Evolutionary conservation across 2,888 invertebrate genomes (phyloP).

Genomic region (Trissolcus brochymenae): DNA sequence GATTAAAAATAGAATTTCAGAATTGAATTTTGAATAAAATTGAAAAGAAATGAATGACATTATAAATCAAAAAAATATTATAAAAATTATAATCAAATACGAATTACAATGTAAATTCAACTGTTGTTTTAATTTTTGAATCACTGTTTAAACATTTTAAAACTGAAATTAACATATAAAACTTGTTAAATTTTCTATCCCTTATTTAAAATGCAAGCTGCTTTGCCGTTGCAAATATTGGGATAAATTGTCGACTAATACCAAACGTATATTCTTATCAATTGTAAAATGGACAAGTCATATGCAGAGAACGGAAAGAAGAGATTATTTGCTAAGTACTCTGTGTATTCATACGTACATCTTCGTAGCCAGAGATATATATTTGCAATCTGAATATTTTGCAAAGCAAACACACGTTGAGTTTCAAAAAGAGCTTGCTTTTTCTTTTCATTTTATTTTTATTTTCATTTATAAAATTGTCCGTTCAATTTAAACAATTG

Average conservation of each 20-base stretch:
- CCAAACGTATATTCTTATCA: slow-evolving; percentile 69
- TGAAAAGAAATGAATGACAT: neutral
- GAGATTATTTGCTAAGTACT: slow-evolving; percentile 42
- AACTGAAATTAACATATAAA: too few relatives aligned
- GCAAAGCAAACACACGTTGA: too few relatives aligned
- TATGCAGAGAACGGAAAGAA: slow-evolving; percentile 60
- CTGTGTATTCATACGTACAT: slow-evolving; percentile 1
- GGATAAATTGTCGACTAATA: slow-evolving; percentile 55
- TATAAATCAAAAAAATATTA: neutral
- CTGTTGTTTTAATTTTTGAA: neutral
- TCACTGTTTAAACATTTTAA: too few relatives aligned
- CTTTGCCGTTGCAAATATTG: slow-evolving; percentile 10
- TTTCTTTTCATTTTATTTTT: too few relatives aligned
- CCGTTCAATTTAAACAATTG: too few relatives aligned
- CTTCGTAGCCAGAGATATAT: slow-evolving; percentile 3
- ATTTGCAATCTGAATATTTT: neutral
- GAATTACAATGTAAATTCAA: too few relatives aligned
- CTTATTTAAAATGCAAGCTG: neutral
- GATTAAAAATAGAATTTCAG: neutral
- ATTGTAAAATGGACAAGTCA: slow-evolving; percentile 69
- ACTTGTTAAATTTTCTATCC: neutral
- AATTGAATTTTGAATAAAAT: neutral
- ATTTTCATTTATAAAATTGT: too few relatives aligned
- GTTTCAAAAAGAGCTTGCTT: too few relatives aligned
- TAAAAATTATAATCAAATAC: too few relatives aligned